Percentiles rank a stretch among this genome's conserved stretches.
Evolutionary conservation across 2,113 vertebrate genomes (phyloP).

Genomic region (Chionodraco myersi): DNA sequence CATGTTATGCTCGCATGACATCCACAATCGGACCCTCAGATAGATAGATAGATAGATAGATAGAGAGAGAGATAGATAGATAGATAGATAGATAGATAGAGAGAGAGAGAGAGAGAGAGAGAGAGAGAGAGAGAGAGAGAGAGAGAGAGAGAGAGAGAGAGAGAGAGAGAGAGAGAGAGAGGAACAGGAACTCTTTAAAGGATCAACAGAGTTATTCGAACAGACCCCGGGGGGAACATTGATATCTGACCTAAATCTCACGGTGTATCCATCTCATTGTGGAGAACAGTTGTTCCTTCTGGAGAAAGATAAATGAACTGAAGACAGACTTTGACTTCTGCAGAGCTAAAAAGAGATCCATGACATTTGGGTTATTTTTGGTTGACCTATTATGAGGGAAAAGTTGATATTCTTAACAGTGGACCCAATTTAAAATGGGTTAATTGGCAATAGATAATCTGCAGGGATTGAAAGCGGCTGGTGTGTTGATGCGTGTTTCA

Average conservation of each 20-base stretch:
- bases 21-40: no score
- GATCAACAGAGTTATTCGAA: no score
- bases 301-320: background rate
- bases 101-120: no score
- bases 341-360: background rate
- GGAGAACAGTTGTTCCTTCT: background rate
- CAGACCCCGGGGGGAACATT: background rate
- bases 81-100: no score
- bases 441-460: slow-evolving; percentile 1
- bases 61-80: no score
- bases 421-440: slow-evolving; percentile 15
- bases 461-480: slow-evolving; percentile 5
- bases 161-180: no score
- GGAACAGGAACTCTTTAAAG: no score
- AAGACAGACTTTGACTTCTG: background rate
- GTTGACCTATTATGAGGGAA: background rate
- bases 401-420: slow-evolving; percentile 7
- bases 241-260: background rate
- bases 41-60: no score
- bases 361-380: background rate
- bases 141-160: no score
- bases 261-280: background rate
- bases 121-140: no score
- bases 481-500: no score
- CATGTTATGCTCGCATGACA: no score